A percentile compares a stretch with the other conserved stretches of the same genome.
phyloP scores from a whole-genome alignment of 1,140 invertebrate species.

The Uloborus diversus region DNA sequence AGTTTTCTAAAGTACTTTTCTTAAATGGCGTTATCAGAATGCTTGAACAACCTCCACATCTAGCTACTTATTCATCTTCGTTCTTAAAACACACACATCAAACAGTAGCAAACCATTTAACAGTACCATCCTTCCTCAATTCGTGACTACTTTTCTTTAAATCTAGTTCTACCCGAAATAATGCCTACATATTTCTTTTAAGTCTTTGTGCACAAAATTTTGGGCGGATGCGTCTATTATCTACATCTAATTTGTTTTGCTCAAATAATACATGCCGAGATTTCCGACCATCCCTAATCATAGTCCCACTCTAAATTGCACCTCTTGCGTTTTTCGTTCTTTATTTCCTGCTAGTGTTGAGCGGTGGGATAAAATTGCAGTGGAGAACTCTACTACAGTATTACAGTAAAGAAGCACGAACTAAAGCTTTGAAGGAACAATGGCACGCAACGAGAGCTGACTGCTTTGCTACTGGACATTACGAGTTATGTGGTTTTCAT shows the following conservation, averaged over 20 bases:
- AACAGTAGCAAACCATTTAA: too few relatives aligned
- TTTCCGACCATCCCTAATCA: slow-evolving; percentile 28
- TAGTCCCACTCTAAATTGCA: slow-evolving; percentile 30
- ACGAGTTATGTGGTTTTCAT: background rate
- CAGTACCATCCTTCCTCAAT: too few relatives aligned
- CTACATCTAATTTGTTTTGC: slow-evolving; percentile 8
- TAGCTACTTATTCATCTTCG: too few relatives aligned
- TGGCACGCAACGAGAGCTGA: slow-evolving; percentile 15
- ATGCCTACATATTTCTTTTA: background rate
- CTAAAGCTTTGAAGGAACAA: background rate
- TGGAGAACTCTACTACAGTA: background rate
- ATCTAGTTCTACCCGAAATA: too few relatives aligned
- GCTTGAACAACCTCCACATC: too few relatives aligned
- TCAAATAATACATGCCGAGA: slow-evolving; percentile 21
- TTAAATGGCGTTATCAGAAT: too few relatives aligned
- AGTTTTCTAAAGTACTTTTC: too few relatives aligned
- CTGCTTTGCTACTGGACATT: background rate
- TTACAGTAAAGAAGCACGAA: slow-evolving; percentile 36
- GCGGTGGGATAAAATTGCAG: background rate
- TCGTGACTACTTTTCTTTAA: too few relatives aligned
- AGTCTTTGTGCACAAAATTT: background rate
- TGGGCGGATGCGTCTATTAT: background rate
- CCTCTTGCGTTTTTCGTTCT: slow-evolving; percentile 36
- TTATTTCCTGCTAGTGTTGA: background rate
- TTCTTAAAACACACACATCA: too few relatives aligned